Base-by-base conservation (phyloP, 1,140 invertebrate species). In the Drusus annulatus region DNA sequence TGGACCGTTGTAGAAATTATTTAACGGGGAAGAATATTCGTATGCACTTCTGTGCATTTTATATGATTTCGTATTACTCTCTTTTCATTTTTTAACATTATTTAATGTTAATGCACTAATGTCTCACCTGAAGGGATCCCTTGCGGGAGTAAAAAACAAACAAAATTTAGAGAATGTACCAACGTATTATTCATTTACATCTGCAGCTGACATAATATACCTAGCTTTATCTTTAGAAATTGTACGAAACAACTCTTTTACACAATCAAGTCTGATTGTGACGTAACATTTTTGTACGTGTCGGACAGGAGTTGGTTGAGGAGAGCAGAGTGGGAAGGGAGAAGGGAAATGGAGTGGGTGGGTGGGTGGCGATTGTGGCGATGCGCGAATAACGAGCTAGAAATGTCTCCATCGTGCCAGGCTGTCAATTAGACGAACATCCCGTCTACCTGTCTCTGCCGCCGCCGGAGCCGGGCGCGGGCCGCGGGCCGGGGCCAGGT, bases 41-140 rank as follows among this genome's bases (percentile, higher is more conserved):
- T 80, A 83, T 73, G 79, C 74, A 80, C 76, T 76, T 76, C 81
- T 80, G 69, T 83, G 81, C 81, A 83, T 83, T 80, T 83, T 83
- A 78, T 54, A 52, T 52, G 65, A 78, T 69, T 78, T 69, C 16
- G 17, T 51, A 28, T 69, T 78, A 68, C 23, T 21, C 63, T 28
- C 16, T n/a, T 65, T 21, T 65, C 62, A 65, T 65, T n/a, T 16
- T 65, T 65, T 25, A 65, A 65, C 62, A 65, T 65, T 25, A 65
- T 65, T 28, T 31, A 16, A 60, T 17, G 17, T 60, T 60, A 23
- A 2, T 60, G 56, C 56, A 60, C 56, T 60, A 13, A 60, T 60
- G 7, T 45, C 36, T 45, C 10, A 45, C 36, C 36, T 10, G 8
- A 45, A 5, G 36, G 10, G 36, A 0, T 45, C 2, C 36, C 36